Conservation (phyloP, 2,888 invertebrate genomes). For the Plagiodera versicolora region DNA sequence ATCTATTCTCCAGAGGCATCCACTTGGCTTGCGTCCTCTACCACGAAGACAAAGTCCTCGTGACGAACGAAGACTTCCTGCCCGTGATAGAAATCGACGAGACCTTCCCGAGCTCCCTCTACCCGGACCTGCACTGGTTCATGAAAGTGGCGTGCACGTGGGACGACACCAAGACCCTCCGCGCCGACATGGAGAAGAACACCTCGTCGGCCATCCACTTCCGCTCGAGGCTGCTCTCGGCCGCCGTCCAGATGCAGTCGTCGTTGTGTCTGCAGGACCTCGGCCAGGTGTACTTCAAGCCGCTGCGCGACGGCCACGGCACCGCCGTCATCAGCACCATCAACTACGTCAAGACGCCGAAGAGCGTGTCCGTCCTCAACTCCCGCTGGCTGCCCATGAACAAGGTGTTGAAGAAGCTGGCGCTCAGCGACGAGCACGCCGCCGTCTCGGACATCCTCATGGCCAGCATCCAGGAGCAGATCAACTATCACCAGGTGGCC, state of each 20-base stretch:
- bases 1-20: conserved; percentile 70
- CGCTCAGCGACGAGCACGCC: conserved; percentile 72
- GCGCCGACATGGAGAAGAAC: conserved; percentile 94
- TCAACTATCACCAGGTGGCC: conserved; percentile 76
- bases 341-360: conserved; percentile 77
- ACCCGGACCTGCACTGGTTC: conserved; percentile 95
- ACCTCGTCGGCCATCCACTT: conserved; percentile 90
- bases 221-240: conserved; percentile 87
- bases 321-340: conserved; percentile 89
- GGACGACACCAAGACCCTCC: conserved; percentile 91
- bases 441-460: conserved; percentile 84
- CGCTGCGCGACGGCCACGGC: conserved; percentile 85
- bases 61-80: conserved; percentile 95
- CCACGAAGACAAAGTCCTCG: conserved; percentile 92
- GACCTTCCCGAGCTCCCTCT: conserved; percentile 87
- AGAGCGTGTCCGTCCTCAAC: conserved; percentile 85
- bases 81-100: conserved; percentile 98
- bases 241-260: conserved; percentile 85
- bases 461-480: conserved; percentile 83
- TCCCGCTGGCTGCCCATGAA: conserved; percentile 90
- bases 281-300: conserved; percentile 92
- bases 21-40: conserved; percentile 92
- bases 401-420: conserved; percentile 71
- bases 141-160: conserved; percentile 92
- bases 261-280: conserved; percentile 77